Evolutionary conservation across 2,797 vertebrate genomes (phyloP).

Genomic region (Manis crassicaudata): DNA sequence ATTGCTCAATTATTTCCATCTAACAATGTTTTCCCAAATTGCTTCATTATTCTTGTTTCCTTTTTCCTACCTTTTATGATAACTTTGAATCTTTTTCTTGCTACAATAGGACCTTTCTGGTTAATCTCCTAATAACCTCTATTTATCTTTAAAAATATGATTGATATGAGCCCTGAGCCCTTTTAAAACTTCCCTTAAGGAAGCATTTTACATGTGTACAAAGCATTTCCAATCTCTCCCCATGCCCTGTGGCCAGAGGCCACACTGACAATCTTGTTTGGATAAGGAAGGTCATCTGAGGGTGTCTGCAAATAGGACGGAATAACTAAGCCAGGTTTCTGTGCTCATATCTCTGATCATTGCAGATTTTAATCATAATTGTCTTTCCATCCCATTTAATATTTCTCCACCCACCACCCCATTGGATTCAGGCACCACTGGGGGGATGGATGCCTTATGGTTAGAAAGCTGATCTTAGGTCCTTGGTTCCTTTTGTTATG

Average conservation of each 20-base stretch:
- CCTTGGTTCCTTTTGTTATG: not conserved
- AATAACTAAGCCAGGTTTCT: not conserved
- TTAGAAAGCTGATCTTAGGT: not conserved
- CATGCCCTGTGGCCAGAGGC: not conserved
- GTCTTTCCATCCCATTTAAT: not conserved
- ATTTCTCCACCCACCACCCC: not conserved
- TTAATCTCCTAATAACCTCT: not conserved
- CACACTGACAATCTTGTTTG: not conserved
- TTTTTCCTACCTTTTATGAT: not conserved
- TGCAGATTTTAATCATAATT: not conserved
- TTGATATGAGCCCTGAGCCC: not conserved
- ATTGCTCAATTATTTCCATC: not conserved
- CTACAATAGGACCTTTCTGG: not conserved
- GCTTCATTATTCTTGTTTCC: not conserved
- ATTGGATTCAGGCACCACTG: not conserved
- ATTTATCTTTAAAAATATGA: not conserved
- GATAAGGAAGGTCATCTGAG: not conserved
- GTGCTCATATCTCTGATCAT: too few relatives aligned
- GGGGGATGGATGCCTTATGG: fast-evolving
- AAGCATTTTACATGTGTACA: not conserved
- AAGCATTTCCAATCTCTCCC: not conserved
- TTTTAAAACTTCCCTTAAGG: not conserved
- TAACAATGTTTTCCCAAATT: not conserved
- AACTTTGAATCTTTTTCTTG: not conserved
- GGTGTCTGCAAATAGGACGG: not conserved